Evolutionary conservation across 2,888 invertebrate species (phyloP), one percentile per base, ranked within the genome.

Genomic region (Coelinius sp.): DNA sequence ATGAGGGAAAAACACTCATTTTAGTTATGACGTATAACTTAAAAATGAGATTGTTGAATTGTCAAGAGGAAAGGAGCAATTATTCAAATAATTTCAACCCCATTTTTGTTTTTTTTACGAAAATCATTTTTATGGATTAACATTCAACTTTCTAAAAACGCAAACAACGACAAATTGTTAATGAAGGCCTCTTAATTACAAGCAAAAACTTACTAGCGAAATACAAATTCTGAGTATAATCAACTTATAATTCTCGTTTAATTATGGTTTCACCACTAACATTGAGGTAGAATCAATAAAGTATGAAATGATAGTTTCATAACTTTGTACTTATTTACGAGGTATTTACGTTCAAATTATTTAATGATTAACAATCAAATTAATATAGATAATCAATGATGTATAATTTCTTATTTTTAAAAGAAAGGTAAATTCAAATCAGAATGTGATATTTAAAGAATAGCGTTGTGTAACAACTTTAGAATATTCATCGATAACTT

Each of bases 401-500:
- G 5, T 31, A 3, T 7, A 31, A 3, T 35, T 35, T 35, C 10
- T 35, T 2, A 35, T 35, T n/a, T n/a, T n/a, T n/a, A n/a, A n/a
- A n/a, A n/a, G n/a, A n/a, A n/a, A n/a, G n/a, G n/a, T n/a, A 35
- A 35, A 35, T 10, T 35, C 8, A 38, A 5, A 10, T 38, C 38
- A 38, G 17, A 14, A 49, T 49, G 14, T n/a, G 14, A 5, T 3
- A 14, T 46, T 17, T n/a, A 46, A 20, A 59, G 31, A 35, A 20
- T 35, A 31, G 17, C 10, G 17, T n/a, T 7, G 31, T 31, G 31
- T 20, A 59, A 59, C 31, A 20, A 59, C 2, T 17, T 35, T 59
- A 59, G 17, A 59, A 31, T 59, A 59, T 56, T 27, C 27, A 56
- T 59, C 31, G 35, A 31, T 31, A 59, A 31, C 2, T 59, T 35